Evolutionary conservation across 2,888 invertebrate species (phyloP), one percentile per base, ranked within the genome.

Genomic region (Dicyrtoma fusca): DNA sequence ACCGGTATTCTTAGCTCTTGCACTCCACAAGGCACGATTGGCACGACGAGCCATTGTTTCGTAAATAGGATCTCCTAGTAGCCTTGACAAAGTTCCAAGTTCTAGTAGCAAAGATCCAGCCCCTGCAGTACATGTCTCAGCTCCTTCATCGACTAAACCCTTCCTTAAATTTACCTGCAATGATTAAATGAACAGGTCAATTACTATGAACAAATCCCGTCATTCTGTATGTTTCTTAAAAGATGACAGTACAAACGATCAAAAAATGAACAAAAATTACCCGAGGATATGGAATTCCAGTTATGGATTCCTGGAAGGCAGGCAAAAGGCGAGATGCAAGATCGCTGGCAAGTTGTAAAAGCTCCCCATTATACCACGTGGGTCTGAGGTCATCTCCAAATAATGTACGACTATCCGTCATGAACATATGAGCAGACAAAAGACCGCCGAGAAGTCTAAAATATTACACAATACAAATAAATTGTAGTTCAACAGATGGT

Each of bases 51-150:
- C 88, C 76, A 86, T 84, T n/a, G 84, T 83, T 80, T 88, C 88
- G 82, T 86, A 89, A 1, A 86, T 86, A 23, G 87, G 87, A 81
- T 88, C 88, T 23, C 84, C 84, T 1, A 87, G 81, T n/a, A 89
- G 83, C 14, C 85, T 84, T 70, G 87, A 87, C n/a, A 89, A 82
- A 42, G 88, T 82, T 51, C 88, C 88, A 82, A 88, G 87, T 82
- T 89, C 89, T 19, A 89, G 81, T 11, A 88, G 82, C 53, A 89
- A 83, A 10, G 88, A 86, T 0, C 88, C 88, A 26, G 88, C 88
- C 51, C 88, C 88, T 21, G 89, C 86, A 11, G 88, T 87, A 80
- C 88, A 89, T 0, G 88, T 89, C 77, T 87, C 87, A 69, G 87
- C 87, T 1, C 84, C 82, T 74, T 85, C 83, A 2, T 81, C 79